Evolutionary conservation across 2,113 vertebrate genomes (phyloP), one percentile per base, ranked within the genome.

Genomic region (Penelope pileata): DNA sequence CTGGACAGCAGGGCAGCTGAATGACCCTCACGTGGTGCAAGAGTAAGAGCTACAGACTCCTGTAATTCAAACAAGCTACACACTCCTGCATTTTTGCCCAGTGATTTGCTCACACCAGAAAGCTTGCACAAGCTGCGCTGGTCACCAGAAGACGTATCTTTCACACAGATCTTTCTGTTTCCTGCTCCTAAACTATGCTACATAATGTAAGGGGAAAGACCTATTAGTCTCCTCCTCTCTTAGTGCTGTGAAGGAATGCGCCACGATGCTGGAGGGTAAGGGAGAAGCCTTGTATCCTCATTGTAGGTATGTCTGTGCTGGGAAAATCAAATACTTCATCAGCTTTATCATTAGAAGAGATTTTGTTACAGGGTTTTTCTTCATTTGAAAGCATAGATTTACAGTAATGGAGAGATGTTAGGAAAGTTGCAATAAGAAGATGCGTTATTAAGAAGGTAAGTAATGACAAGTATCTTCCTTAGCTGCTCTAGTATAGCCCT

Each of bases 391-490:
- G 30, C 12, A 77, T 7, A 78, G 14, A 59, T 81, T 88, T 93
- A 36, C 54, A 70, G 29, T 64, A 93, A 83, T 1, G 9, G 68
- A 38, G n/a, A 85, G 56, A 67, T 81, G 34, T 81, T 94, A 78
- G 45, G 66, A 54, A 80, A 85, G 34, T 30, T 53, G 2, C 83
- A 88, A 74, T 77, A 58, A 58, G 77, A 75, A 86, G 26, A 21
- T 86, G 17, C 29, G 3, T 93, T 91, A 77, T 90, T 90, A 81
- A 88, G 91, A 83, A 2, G 6, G 68, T 67, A 90, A 86, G 60
- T n/a, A 81, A 68, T 68, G 80, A 86, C 80, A 84, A 69, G 47
- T 5, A 59, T 63, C 68, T 81, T 88, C 50, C 76, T 86, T 36
- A 88, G 60, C 23, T 75, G 19, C 68, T 78, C 47, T 40, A 53